Conservation (phyloP, 2,797 vertebrate genomes). For the Furcifer pardalis region DNA sequence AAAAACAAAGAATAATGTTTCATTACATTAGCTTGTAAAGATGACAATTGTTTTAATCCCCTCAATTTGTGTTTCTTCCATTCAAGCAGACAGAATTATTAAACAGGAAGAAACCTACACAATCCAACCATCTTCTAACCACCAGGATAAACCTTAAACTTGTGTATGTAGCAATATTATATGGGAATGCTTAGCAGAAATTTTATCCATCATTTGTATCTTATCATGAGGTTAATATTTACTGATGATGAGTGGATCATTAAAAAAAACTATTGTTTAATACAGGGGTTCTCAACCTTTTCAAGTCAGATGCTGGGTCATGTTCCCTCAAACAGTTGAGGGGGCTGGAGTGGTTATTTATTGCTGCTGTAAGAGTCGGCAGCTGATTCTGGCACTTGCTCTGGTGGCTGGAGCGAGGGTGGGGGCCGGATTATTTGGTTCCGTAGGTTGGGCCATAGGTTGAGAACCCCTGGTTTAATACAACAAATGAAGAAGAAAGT, state of each 20-base stretch:
- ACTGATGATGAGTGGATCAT: background rate
- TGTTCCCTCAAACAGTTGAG: too few relatives aligned
- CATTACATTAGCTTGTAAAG: background rate
- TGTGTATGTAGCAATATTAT: background rate
- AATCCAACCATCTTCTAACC: background rate
- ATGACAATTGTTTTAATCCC: background rate
- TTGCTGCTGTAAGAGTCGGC: too few relatives aligned
- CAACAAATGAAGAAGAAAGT: background rate
- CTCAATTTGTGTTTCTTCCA: background rate
- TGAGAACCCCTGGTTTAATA: too few relatives aligned
- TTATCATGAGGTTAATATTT: background rate
- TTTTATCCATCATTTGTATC: background rate
- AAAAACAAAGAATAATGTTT: conserved; percentile 15
- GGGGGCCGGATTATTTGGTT: too few relatives aligned
- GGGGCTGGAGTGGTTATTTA: too few relatives aligned
- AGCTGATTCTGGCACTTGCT: too few relatives aligned
- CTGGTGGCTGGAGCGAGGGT: too few relatives aligned
- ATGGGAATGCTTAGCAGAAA: background rate
- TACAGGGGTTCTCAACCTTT: too few relatives aligned
- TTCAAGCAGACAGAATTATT: background rate
- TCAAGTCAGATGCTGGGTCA: too few relatives aligned
- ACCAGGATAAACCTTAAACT: background rate
- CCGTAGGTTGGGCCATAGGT: too few relatives aligned
- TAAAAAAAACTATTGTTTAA: too few relatives aligned
- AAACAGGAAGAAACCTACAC: background rate